Percentiles rank a stretch among this genome's conserved stretches.
These are phyloP conservation scores for Porites rus DNA, from an alignment of 92 coral and sea anemone genomes.

Conservation along the genomic window DNA sequence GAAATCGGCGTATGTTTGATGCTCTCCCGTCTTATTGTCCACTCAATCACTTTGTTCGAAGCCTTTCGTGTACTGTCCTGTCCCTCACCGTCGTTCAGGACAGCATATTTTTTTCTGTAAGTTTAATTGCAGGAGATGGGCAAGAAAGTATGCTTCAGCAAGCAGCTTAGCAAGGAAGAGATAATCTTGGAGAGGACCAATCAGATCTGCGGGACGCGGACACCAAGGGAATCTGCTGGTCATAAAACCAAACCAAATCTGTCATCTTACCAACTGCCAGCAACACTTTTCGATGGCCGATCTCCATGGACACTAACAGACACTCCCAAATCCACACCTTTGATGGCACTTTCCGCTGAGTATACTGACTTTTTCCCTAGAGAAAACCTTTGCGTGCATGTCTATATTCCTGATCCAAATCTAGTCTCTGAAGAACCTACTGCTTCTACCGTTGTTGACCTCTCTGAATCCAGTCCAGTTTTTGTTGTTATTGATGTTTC, in stretches of 20 bases:
- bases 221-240: neutral
- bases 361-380: too few relatives aligned
- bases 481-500: neutral
- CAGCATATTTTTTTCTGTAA: too few relatives aligned
- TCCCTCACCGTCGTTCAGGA: neutral
- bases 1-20: too few relatives aligned
- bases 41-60: neutral
- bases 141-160: neutral
- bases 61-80: too few relatives aligned
- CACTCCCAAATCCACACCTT: too few relatives aligned
- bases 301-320: neutral
- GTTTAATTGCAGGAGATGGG: neutral
- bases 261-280: neutral
- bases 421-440: too few relatives aligned
- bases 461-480: too few relatives aligned
- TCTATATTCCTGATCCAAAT: too few relatives aligned
- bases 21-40: too few relatives aligned
- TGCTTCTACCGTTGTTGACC: too few relatives aligned
- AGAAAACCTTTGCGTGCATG: too few relatives aligned
- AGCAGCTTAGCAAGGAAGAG: neutral
- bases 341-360: too few relatives aligned
- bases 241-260: neutral
- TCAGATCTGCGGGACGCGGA: neutral
- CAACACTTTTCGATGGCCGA: neutral
- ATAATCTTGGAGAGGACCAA: neutral